Percentiles rank a stretch among this genome's conserved stretches.
Conservation (phyloP, 2,797 vertebrate species). For the Rhynchotus rufescens region DNA sequence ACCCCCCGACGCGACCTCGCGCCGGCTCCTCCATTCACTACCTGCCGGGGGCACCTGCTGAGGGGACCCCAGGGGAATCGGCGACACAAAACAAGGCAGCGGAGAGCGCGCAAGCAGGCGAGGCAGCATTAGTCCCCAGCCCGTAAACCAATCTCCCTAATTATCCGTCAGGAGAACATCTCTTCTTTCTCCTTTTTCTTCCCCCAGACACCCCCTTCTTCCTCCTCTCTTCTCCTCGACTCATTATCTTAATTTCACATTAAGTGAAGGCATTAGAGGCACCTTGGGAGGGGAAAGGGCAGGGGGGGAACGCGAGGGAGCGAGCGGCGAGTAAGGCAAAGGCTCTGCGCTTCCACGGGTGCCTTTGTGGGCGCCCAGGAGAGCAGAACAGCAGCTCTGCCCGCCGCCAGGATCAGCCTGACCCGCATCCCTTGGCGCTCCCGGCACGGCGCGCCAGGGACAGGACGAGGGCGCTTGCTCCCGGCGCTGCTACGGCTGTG, state of each 20-base stretch:
- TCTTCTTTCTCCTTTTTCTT: conserved; percentile 73
- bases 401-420: not conserved
- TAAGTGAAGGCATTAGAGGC: conserved; percentile 83
- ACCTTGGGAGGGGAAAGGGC: conserved; percentile 76
- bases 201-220: conserved; percentile 60
- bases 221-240: conserved; percentile 61
- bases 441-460: not conserved
- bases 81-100: conserved; percentile 88
- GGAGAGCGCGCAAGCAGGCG: conserved; percentile 84
- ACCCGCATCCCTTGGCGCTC: not conserved
- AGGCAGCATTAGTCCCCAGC: conserved; percentile 80
- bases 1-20: conserved; percentile 86
- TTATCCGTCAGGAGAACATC: conserved; percentile 89
- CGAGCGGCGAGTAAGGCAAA: not conserved
- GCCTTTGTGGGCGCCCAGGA: not conserved
- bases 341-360: not conserved
- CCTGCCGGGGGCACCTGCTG: conserved; percentile 95
- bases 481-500: fast-evolving
- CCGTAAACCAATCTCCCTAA: conserved; percentile 95
- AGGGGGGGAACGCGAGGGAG: conserved; percentile 35
- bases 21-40: conserved; percentile 90
- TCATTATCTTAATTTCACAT: conserved; percentile 75
- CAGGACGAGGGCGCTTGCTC: fast-evolving
- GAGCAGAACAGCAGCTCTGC: fast-evolving
- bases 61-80: conserved; percentile 86